Base-by-base conservation (phyloP, 2,113 vertebrate species). In the Smithornis capensis region DNA sequence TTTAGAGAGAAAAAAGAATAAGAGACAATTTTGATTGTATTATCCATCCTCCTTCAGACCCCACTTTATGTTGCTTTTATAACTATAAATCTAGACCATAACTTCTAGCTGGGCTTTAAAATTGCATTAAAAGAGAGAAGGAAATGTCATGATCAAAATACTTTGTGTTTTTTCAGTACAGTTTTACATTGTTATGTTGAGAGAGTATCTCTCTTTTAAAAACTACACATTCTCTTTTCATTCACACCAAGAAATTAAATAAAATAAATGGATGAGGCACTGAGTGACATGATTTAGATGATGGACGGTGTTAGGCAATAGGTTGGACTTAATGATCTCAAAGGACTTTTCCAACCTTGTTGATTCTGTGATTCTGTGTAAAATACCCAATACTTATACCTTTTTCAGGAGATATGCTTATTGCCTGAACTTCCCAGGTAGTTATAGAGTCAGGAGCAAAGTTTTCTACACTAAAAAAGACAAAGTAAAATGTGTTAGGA, bases 381-480 rank as follows among this genome's bases (percentile, higher is more conserved):
- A n/a, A 60, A 7, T 53, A 27, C 4, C 5, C 28, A 53, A 49
- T 22, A 80, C 21, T 22, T 35, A 94, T 97, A 98, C 98, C 98
- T 33, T 98, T 98, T 35, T 95, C 84, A 24, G 93, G 21, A 89
- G 98, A 98, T 57, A 98, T 71, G 75, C 98, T 98, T 96, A 98
- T 87, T 47, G 98, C 96, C 50, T 98, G 98, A 85, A 99, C 79
- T 94, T 99, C 98, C 98, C 98, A 99, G 24, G 98, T 98, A 37
- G 98, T 99, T 92, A 99, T 98, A 42, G 98, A 98, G 91, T 98
- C 98, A 59, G 98, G 98, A 60, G 96, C 90, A 40, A 12, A 6
- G 18, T 98, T 89, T 3, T 0, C 8, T 3, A 96, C 25, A 8
- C 78, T 98, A 95, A 65, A 70, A 94, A 95, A 8, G 18, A 90